These are phyloP conservation scores for Salticus scenicus DNA, from an alignment of 2,888 invertebrate genomes.

Conservation along the genomic window DNA sequence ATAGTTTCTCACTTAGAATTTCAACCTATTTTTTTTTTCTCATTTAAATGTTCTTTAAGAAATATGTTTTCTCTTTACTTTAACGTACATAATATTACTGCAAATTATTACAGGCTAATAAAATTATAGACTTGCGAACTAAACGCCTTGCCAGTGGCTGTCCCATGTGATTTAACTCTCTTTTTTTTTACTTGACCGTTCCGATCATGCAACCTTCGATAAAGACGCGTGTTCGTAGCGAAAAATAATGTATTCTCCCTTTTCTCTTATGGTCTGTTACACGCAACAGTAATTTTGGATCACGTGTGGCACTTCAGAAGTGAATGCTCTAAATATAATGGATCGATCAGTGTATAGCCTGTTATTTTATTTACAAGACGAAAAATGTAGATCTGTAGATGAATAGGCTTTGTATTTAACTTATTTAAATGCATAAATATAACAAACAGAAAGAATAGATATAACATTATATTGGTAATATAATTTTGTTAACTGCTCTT, in stretches of 20 bases:
- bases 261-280: neutral
- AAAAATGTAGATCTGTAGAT: too few relatives aligned
- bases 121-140: neutral
- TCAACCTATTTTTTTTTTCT: too few relatives aligned
- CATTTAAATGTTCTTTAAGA: too few relatives aligned
- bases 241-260: neutral
- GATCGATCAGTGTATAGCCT: neutral
- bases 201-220: neutral
- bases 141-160: neutral
- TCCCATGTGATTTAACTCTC: neutral
- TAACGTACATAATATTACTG: too few relatives aligned
- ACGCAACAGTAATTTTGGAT: neutral
- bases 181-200: neutral
- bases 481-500: too few relatives aligned
- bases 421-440: too few relatives aligned
- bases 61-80: too few relatives aligned
- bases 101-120: neutral
- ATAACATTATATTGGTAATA: too few relatives aligned
- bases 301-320: neutral
- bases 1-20: too few relatives aligned
- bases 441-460: too few relatives aligned
- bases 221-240: neutral
- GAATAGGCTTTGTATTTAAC: too few relatives aligned
- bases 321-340: neutral
- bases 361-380: too few relatives aligned